phyloP scores from a whole-genome alignment of 2,888 invertebrate genomes.

The Parnassius smintheus region DNA sequence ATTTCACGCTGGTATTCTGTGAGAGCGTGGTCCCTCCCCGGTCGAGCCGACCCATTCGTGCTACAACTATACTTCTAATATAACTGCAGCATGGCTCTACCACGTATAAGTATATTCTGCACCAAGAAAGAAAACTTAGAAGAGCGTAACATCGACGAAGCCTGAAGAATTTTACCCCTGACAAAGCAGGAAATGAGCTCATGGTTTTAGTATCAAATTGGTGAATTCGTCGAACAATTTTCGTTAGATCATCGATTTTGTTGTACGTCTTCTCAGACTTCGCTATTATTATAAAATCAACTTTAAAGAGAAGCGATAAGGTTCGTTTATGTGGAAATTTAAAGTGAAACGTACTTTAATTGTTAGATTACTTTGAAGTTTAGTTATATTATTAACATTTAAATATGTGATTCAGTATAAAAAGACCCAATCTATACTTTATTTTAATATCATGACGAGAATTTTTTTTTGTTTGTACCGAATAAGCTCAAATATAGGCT shows the following conservation, averaged over 20 bases:
- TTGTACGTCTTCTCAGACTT: constrained; percentile 14
- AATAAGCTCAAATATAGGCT: too few relatives aligned
- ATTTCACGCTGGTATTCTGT: too few relatives aligned
- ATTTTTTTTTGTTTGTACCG: too few relatives aligned
- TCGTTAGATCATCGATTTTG: constrained; percentile 1
- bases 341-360: too few relatives aligned
- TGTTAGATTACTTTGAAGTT: too few relatives aligned
- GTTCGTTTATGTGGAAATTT: not conserved
- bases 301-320: not conserved
- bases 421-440: not conserved
- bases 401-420: not conserved
- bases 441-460: too few relatives aligned
- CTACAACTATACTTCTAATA: too few relatives aligned
- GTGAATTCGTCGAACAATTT: constrained; percentile 19
- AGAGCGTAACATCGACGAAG: constrained; percentile 10
- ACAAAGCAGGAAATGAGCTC: constrained; percentile 20
- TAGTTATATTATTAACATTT: too few relatives aligned
- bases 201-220: constrained; percentile 18
- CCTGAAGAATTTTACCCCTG: constrained; percentile 14
- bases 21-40: too few relatives aligned
- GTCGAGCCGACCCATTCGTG: too few relatives aligned
- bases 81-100: too few relatives aligned
- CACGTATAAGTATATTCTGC: too few relatives aligned
- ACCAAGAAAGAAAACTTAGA: constrained; percentile 18
- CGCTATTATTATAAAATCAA: not conserved